Evolutionary conservation across 2,888 invertebrate species (phyloP).

Genomic region (Papilio elwesi): DNA sequence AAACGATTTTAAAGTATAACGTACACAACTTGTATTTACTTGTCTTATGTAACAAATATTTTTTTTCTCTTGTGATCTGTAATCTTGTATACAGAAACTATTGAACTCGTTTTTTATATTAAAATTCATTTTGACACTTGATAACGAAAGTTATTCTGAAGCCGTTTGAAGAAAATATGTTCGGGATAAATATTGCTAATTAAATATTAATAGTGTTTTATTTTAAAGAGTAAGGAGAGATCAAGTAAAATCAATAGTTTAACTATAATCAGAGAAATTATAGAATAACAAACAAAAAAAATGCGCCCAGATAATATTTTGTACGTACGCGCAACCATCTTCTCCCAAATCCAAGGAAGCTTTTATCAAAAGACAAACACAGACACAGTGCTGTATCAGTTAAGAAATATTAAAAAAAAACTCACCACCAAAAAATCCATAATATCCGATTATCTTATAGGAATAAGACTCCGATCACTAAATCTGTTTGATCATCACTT

Average conservation of each 20-base stretch:
- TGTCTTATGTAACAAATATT: background rate
- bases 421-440: slow-evolving; percentile 75
- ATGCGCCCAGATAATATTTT: background rate
- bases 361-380: slow-evolving; percentile 31
- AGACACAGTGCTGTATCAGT: background rate
- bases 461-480: slow-evolving; percentile 63
- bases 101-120: too few relatives aligned
- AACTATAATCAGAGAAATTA: background rate
- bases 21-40: background rate
- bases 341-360: slow-evolving; percentile 5
- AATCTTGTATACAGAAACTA: background rate
- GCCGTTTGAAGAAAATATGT: background rate
- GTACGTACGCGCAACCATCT: background rate
- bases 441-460: slow-evolving; percentile 64
- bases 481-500: slow-evolving; percentile 75
- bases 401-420: slow-evolving; percentile 42
- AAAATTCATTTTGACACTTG: background rate
- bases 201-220: background rate
- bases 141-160: background rate
- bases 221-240: background rate
- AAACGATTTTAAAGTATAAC: slow-evolving; percentile 10
- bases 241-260: background rate
- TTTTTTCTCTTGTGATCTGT: background rate
- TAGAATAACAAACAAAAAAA: too few relatives aligned
- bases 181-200: too few relatives aligned